These are phyloP conservation scores for Nannobrachium achirus DNA, from an alignment of 2,113 vertebrate species.

Conservation along the genomic window DNA sequence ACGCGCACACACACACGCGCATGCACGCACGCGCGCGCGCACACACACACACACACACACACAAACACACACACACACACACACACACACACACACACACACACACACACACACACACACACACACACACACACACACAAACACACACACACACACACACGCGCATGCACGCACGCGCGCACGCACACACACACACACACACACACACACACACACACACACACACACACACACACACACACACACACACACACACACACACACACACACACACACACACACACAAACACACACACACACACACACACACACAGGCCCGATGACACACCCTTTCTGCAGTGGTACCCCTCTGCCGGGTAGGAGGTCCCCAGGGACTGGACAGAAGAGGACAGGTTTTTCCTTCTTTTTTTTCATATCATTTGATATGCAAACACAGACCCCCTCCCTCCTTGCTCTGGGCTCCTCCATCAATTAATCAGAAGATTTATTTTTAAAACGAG, in stretches of 20 bases:
- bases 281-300: neutral
- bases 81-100: no score
- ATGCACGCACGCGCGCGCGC: neutral
- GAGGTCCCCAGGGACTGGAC: constrained; percentile 25
- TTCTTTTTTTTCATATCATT: no score
- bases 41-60: constrained; percentile 6
- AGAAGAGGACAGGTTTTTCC: constrained; percentile 38
- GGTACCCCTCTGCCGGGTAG: constrained; percentile 21
- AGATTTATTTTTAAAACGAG: constrained; percentile 80
- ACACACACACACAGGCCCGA: neutral
- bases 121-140: neutral
- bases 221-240: neutral
- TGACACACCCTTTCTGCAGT: constrained; percentile 33
- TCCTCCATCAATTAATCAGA: constrained; percentile 79
- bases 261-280: neutral
- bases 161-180: no score
- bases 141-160: neutral
- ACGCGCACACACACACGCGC: constrained; percentile 14
- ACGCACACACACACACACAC: neutral
- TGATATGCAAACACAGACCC: constrained; percentile 1
- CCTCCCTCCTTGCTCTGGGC: constrained; percentile 17
- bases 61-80: constrained; percentile 11
- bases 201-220: neutral
- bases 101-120: neutral
- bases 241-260: neutral